Evolutionary conservation across 2,797 vertebrate genomes (phyloP).

Genomic region (Pristis pectinata): DNA sequence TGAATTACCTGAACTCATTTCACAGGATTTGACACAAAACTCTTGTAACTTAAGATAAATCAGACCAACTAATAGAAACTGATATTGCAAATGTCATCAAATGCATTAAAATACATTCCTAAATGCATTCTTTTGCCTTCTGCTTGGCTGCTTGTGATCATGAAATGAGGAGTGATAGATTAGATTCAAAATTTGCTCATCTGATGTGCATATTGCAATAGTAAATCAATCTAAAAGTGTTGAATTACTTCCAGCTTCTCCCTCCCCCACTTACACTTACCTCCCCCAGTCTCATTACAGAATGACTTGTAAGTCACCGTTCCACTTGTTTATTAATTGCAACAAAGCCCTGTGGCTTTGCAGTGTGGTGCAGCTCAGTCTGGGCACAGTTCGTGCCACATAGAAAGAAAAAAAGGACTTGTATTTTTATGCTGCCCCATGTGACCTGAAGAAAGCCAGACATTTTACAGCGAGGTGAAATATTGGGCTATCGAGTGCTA

Average conservation of each 20-base stretch:
- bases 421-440: not conserved
- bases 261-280: too few relatives aligned
- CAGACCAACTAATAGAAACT: slow-evolving; percentile 21
- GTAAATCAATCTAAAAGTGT: slow-evolving; percentile 13
- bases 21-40: slow-evolving; percentile 18
- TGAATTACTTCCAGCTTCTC: slow-evolving; percentile 15
- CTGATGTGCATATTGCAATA: slow-evolving; percentile 22
- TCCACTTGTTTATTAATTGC: not conserved
- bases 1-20: slow-evolving; percentile 18
- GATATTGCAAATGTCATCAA: slow-evolving; percentile 18
- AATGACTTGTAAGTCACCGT: not conserved
- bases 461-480: too few relatives aligned
- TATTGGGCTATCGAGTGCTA: too few relatives aligned
- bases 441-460: not conserved
- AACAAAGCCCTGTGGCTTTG: not conserved
- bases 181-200: slow-evolving; percentile 6
- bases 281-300: not conserved
- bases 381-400: too few relatives aligned
- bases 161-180: not conserved
- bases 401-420: too few relatives aligned
- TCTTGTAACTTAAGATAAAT: slow-evolving; percentile 22
- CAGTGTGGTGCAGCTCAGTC: not conserved
- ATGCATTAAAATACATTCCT: slow-evolving; percentile 21
- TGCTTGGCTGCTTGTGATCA: not conserved
- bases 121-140: not conserved